A percentile compares a stretch with the other conserved stretches of the same genome.
phyloP scores from a whole-genome alignment of 2,113 vertebrate species.

The Lophochroa leadbeateri region DNA sequence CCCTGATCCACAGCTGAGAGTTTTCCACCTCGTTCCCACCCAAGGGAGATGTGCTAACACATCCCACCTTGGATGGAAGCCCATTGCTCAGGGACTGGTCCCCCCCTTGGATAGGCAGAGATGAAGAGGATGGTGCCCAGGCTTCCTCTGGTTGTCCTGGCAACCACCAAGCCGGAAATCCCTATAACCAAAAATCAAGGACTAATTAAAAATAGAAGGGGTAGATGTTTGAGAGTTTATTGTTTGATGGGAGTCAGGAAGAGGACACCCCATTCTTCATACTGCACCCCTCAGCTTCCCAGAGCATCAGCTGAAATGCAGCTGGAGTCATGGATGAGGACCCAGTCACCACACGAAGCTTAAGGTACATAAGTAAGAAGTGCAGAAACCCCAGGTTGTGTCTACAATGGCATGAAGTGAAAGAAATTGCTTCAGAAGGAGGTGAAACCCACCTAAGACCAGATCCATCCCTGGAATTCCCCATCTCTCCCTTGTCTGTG shows the following conservation, averaged over 20 bases:
- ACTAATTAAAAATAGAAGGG: background rate
- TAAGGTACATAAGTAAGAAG: background rate
- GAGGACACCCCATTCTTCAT: background rate
- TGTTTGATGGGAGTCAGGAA: background rate
- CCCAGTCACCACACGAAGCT: background rate
- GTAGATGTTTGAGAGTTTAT: background rate
- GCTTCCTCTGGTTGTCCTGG: background rate
- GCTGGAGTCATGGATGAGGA: background rate
- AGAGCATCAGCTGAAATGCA: background rate
- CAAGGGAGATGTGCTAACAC: background rate
- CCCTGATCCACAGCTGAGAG: background rate
- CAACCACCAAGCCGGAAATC: background rate
- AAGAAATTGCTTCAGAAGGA: background rate
- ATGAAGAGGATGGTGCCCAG: background rate
- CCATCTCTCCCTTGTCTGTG: background rate
- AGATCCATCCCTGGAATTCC: background rate
- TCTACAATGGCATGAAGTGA: background rate
- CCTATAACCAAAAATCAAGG: background rate
- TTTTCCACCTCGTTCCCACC: background rate
- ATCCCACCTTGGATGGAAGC: background rate
- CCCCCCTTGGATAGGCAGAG: accelerated
- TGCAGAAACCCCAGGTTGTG: background rate
- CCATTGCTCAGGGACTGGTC: background rate
- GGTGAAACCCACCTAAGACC: background rate
- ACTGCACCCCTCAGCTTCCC: background rate